phyloP scores from a whole-genome alignment of 1,140 invertebrate species.

The Caenorhabditis elegans region DNA sequence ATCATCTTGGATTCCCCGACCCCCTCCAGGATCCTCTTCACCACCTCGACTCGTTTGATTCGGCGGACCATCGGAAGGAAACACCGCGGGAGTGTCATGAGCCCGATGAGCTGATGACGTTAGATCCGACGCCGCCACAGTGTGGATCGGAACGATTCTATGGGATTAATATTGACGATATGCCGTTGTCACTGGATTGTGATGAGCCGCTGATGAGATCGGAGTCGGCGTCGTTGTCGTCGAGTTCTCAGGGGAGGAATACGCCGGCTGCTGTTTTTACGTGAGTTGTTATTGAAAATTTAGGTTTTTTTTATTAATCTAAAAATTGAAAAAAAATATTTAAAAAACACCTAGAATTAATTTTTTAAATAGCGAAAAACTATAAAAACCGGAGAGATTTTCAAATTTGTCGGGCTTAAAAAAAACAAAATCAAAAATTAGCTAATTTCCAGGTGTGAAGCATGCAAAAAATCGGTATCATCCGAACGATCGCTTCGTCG shows the following conservation, averaged over 20 bases:
- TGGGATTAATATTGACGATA: too few relatives aligned
- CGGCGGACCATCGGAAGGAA: too few relatives aligned
- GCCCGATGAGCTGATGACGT: too few relatives aligned
- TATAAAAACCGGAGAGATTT: too few relatives aligned
- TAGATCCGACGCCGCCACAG: too few relatives aligned
- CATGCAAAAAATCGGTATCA: neutral
- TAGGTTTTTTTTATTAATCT: too few relatives aligned
- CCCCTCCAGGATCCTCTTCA: neutral
- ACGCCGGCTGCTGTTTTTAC: neutral
- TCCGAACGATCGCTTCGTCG: constrained; percentile 14
- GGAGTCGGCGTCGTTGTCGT: neutral
- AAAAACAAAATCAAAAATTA: neutral
- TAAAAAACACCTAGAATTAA: too few relatives aligned
- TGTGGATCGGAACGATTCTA: too few relatives aligned
- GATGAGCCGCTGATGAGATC: neutral
- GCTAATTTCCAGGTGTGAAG: neutral
- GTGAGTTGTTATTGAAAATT: neutral
- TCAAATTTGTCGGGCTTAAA: too few relatives aligned
- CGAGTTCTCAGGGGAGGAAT: neutral
- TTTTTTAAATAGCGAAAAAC: too few relatives aligned
- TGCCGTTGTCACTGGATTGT: neutral
- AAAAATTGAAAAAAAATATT: too few relatives aligned
- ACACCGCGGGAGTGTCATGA: too few relatives aligned
- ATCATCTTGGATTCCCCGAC: neutral
- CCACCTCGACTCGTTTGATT: neutral